Conservation (phyloP, 2,797 vertebrate genomes). For the Enteromius anoplus region DNA sequence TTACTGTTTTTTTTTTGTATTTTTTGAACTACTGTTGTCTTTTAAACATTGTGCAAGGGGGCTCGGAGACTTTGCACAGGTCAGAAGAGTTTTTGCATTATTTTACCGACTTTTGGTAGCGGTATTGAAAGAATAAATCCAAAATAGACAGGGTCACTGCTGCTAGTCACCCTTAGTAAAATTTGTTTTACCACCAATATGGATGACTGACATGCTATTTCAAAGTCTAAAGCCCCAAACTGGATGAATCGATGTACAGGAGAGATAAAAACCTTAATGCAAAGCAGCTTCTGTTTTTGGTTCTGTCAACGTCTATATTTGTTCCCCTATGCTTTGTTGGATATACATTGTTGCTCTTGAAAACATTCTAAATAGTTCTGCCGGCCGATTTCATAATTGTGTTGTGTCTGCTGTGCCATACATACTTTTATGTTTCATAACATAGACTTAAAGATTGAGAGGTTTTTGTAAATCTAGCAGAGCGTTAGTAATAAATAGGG, state of each 20-base stretch:
- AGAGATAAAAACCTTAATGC: constrained; percentile 83
- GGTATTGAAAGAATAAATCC: background rate
- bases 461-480: constrained; percentile 2
- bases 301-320: constrained; percentile 19
- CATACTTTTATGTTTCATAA: background rate
- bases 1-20: background rate
- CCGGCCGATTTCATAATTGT: background rate
- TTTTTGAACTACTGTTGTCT: constrained; percentile 64
- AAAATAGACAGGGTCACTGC: background rate
- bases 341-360: background rate
- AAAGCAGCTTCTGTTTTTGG: constrained; percentile 69
- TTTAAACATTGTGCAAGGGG: constrained; percentile 61
- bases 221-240: constrained; percentile 70
- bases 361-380: background rate
- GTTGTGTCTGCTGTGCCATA: background rate
- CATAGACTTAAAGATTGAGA: background rate
- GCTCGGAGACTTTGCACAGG: constrained; percentile 72
- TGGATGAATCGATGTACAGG: constrained; percentile 57
- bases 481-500: too few species aligned
- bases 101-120: background rate
- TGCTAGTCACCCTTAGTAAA: background rate
- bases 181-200: background rate
- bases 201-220: constrained; percentile 39
- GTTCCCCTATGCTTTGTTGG: background rate
- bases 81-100: constrained; percentile 24